Evolutionary conservation across 2,888 invertebrate genomes (phyloP).

Genomic region (Caenorhabditis japonica): DNA sequence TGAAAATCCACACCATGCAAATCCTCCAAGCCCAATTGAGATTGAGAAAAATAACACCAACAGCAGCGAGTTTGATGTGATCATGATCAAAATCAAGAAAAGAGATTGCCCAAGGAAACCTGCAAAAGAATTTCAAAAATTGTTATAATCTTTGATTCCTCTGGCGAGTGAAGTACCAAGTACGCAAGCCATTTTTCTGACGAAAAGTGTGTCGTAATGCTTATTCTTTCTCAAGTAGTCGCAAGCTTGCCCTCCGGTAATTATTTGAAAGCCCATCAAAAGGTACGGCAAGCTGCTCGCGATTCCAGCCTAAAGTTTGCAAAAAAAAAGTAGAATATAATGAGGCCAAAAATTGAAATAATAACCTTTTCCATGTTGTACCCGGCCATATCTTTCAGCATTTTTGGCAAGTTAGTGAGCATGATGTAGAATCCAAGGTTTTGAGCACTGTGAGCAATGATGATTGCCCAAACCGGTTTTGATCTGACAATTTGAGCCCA

Average conservation of each 20-base stretch:
- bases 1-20: constrained; percentile 90
- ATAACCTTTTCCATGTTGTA: constrained; percentile 66
- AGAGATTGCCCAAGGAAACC: constrained; percentile 86
- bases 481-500: constrained; percentile 78
- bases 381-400: constrained; percentile 78
- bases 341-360: neutral
- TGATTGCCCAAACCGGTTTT: constrained; percentile 79
- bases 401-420: constrained; percentile 79
- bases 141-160: neutral
- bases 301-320: constrained; percentile 84
- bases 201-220: constrained; percentile 82
- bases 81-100: constrained; percentile 89
- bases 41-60: constrained; percentile 88
- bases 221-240: constrained; percentile 82
- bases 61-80: constrained; percentile 82
- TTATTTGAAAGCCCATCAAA: constrained; percentile 87
- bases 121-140: too few relatives aligned
- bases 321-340: too few relatives aligned
- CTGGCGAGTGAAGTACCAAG: constrained; percentile 80
- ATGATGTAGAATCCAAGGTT: constrained; percentile 80
- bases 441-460: constrained; percentile 79
- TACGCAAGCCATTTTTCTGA: constrained; percentile 84
- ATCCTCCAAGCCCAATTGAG: constrained; percentile 90
- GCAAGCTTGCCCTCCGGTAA: constrained; percentile 87
- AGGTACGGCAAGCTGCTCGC: constrained; percentile 90